Percentiles rank a stretch among this genome's conserved stretches.
These are phyloP conservation scores for Mus caroli DNA, from an alignment of 2,797 vertebrate genomes.

Conservation along the genomic window DNA sequence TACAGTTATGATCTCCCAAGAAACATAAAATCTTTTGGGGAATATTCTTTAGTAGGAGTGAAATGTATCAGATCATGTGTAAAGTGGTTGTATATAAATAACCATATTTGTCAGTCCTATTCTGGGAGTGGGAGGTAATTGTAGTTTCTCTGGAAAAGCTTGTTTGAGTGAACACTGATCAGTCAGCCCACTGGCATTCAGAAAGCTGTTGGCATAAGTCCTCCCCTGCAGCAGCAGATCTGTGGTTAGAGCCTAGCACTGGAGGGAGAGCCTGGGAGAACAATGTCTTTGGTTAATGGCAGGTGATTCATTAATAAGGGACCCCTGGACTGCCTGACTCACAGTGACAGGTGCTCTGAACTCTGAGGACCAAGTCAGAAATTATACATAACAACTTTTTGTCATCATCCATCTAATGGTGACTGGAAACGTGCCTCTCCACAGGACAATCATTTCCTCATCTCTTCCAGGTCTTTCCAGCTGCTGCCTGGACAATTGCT, in stretches of 20 bases:
- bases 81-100: slow-evolving; percentile 42
- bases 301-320: not conserved
- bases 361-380: not conserved
- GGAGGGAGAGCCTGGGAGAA: not conserved
- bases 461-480: not conserved
- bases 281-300: not conserved
- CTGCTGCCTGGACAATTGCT: not conserved
- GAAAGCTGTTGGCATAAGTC: not conserved
- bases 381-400: not conserved
- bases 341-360: not conserved
- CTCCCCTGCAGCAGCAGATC: not conserved
- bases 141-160: not conserved
- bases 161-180: slow-evolving; percentile 3
- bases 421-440: not conserved
- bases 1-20: slow-evolving; percentile 41
- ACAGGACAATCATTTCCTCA: not conserved
- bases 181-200: slow-evolving; percentile 45
- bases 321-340: not conserved
- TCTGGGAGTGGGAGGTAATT: slow-evolving; percentile 42
- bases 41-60: slow-evolving; percentile 51
- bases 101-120: slow-evolving; percentile 20
- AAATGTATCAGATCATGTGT: slow-evolving; percentile 37
- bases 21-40: slow-evolving; percentile 58
- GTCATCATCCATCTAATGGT: not conserved
- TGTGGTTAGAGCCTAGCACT: not conserved